Base-by-base conservation (phyloP, 2,113 vertebrate species). In the Petromus typicus region DNA sequence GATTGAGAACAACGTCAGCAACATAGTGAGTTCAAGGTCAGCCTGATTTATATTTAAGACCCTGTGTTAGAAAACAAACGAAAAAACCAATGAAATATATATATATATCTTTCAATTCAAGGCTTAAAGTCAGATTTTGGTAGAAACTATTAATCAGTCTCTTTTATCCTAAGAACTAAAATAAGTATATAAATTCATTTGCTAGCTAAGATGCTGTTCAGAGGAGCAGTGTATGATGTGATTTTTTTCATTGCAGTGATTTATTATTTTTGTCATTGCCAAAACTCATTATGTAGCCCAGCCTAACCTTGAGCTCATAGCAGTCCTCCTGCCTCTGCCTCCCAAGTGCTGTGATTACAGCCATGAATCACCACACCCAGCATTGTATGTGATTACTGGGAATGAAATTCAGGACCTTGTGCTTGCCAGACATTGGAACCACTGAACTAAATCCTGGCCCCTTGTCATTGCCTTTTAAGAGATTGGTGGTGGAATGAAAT, bases 121-220 rank as follows among this genome's bases (percentile, higher is more conserved):
- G 13, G 56, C 14, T 85, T 89, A 76, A 37, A 61, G 27, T 84
- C 89, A 18, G 45, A 12, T 64, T 37, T 84, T 85, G 12, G 45
- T 64, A 89, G 66, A 67, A 66, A 30, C 67, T 76, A 34, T 43
- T 71, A n/a, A 30, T 51, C n/a, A 71, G 13, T 90, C 13, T 86
- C 3, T 83, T 88, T 88, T 88, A 88, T 67, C 48, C 25, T 83
- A 76, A 92, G 87, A 92, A 88, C 32, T 82, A 3, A 13, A 87
- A 87, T 61, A 83, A 54, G 13, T 51, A 4, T 63, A 14, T 95
- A 32, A 73, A 87, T 92, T 88, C 7, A 75, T 66, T 87, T 87
- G 57, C 66, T 81, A 43, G 23, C 57, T 18, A 51, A 84, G 37
- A 56, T 86, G 37, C 57, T 90, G 3, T 90, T 81, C 30, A 73